These are phyloP conservation scores for Coregonus sp. DNA, from an alignment of 2,797 vertebrate genomes.

Conservation along the genomic window DNA sequence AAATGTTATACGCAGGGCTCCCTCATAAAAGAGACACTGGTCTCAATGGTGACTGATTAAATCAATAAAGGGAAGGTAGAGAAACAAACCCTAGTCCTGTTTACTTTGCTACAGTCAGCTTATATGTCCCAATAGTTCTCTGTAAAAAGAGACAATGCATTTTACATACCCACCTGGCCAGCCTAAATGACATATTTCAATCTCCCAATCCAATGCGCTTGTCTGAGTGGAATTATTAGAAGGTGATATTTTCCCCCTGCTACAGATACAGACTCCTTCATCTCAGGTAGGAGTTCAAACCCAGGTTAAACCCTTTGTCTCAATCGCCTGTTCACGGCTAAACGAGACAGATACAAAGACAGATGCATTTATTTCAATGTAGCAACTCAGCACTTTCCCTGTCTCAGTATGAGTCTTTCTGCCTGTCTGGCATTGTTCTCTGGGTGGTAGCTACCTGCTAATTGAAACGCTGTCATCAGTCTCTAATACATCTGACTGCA, in stretches of 20 bases:
- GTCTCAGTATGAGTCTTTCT: neutral
- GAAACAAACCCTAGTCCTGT: too few species aligned
- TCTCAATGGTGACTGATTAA: too few species aligned
- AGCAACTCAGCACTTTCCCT: too few species aligned
- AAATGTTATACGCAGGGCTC: too few species aligned
- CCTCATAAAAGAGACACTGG: too few species aligned
- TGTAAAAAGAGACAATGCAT: neutral
- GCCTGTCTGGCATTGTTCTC: neutral
- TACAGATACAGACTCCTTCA: too few species aligned
- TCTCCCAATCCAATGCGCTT: too few species aligned
- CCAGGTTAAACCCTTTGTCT: conserved; percentile 52
- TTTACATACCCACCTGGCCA: neutral
- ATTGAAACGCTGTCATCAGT: conserved; percentile 72
- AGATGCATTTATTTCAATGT: too few species aligned
- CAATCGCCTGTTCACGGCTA: conserved; percentile 35
- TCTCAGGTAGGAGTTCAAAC: too few species aligned
- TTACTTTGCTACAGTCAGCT: conserved; percentile 8
- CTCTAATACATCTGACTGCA: neutral
- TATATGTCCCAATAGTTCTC: conserved; percentile 16
- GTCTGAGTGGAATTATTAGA: conserved; percentile 15
- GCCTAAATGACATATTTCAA: neutral
- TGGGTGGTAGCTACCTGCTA: conserved; percentile 50
- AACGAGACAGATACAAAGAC: conserved; percentile 21
- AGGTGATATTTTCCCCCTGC: too few species aligned
- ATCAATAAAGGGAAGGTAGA: too few species aligned